Conservation (phyloP, 2,888 invertebrate species). For the Netelia virgata region DNA sequence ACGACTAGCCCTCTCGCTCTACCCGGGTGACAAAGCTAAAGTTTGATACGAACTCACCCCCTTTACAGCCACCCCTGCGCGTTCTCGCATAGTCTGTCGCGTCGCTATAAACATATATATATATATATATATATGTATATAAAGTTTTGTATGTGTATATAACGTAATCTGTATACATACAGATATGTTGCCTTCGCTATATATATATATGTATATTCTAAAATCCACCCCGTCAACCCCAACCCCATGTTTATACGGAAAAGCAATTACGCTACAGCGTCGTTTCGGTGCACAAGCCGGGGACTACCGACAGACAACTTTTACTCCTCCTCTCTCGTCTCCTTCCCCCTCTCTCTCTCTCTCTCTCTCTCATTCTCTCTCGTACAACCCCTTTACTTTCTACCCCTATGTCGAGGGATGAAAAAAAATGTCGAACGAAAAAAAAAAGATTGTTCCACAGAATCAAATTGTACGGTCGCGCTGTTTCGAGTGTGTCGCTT, state of each 20-base stretch:
- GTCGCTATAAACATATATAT: slow-evolving; percentile 34
- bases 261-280: slow-evolving; percentile 78
- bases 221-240: slow-evolving; percentile 16
- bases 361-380: slow-evolving; percentile 26
- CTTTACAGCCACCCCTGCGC: slow-evolving; percentile 28
- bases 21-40: slow-evolving; percentile 58
- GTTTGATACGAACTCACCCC: slow-evolving; percentile 63
- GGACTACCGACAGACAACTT: slow-evolving; percentile 51
- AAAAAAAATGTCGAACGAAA: no score
- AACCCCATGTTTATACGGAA: slow-evolving; percentile 78
- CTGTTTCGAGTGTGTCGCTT: no score
- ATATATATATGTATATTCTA: slow-evolving; percentile 14
- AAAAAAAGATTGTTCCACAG: no score
- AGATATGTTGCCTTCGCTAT: slow-evolving; percentile 16
- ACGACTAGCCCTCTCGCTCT: slow-evolving; percentile 75
- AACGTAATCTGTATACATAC: slow-evolving; percentile 45
- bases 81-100: slow-evolving; percentile 20
- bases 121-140: slow-evolving; percentile 44
- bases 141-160: slow-evolving; percentile 27
- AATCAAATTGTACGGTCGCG: no score
- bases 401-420: not conserved
- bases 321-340: slow-evolving; percentile 38
- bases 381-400: slow-evolving; percentile 15
- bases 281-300: slow-evolving; percentile 54
- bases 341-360: slow-evolving; percentile 25